These are phyloP conservation scores for Alcedo quadribrachys DNA, from an alignment of 2,797 vertebrate genomes.

Conservation along the genomic window DNA sequence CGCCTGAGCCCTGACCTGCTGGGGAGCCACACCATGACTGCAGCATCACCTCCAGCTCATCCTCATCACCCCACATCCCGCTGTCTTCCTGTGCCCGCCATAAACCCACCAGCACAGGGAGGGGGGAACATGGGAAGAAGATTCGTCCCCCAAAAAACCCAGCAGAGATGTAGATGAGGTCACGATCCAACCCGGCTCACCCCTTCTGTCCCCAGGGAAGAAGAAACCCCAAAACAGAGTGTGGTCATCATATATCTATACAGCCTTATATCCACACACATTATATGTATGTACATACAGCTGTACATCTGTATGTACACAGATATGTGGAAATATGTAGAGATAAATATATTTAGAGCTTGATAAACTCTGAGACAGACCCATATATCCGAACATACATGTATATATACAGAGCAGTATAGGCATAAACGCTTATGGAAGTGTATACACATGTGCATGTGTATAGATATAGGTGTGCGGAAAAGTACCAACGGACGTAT, in stretches of 20 bases:
- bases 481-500: accelerated
- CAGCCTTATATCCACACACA: not conserved
- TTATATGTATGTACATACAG: accelerated
- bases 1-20: accelerated
- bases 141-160: not conserved
- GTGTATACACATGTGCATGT: accelerated
- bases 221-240: not conserved
- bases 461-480: accelerated
- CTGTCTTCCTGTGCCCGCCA: not conserved
- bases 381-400: not conserved
- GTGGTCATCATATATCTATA: not conserved
- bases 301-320: not conserved
- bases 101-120: not conserved
- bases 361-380: not conserved
- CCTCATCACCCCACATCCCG: not conserved
- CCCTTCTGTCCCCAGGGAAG: not conserved
- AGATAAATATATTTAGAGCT: not conserved
- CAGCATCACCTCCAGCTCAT: not conserved
- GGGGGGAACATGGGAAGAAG: not conserved
- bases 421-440: not conserved
- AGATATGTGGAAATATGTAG: too few species aligned
- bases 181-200: not conserved
- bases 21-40: not conserved
- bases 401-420: accelerated
- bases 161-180: not conserved